Evolutionary conservation across 2,113 vertebrate genomes (phyloP).

Genomic region (Laticauda laticaudata): DNA sequence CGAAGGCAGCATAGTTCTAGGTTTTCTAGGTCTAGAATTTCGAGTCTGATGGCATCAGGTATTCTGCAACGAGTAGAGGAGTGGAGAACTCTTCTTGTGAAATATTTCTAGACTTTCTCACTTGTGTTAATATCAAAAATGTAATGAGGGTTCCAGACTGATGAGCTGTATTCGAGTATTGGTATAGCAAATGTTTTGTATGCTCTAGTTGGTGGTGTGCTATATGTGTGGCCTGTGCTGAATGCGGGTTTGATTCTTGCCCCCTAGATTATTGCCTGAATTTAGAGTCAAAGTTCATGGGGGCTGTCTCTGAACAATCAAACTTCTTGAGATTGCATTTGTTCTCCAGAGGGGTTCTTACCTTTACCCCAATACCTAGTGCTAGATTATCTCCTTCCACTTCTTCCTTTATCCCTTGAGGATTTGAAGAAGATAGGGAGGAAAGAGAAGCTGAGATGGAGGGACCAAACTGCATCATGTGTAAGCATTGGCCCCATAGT

Average conservation of each 20-base stretch:
- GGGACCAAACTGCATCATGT: neutral
- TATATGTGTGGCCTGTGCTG: neutral
- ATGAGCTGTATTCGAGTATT: no score
- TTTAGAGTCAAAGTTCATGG: neutral
- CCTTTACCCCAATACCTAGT: neutral
- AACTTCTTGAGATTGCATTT: neutral
- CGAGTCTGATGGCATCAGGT: no score
- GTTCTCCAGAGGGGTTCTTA: neutral
- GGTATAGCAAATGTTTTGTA: no score
- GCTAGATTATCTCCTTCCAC: neutral
- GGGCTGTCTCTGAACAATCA: neutral
- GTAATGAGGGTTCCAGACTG: no score
- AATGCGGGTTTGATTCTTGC: neutral
- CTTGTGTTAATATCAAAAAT: no score
- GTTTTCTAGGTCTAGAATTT: no score
- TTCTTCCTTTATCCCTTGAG: neutral
- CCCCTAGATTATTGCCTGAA: no score
- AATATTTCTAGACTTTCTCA: no score
- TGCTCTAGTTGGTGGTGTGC: no score
- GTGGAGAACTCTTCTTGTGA: no score
- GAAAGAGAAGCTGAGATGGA: neutral
- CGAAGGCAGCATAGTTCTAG: no score
- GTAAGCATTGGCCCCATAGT: neutral
- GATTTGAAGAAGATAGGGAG: neutral
- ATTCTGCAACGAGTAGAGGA: no score